A percentile compares a stretch with the other conserved stretches of the same genome.
These are phyloP conservation scores for Philopotamus ludificatus DNA, from an alignment of 1,140 invertebrate genomes.

Conservation along the genomic window DNA sequence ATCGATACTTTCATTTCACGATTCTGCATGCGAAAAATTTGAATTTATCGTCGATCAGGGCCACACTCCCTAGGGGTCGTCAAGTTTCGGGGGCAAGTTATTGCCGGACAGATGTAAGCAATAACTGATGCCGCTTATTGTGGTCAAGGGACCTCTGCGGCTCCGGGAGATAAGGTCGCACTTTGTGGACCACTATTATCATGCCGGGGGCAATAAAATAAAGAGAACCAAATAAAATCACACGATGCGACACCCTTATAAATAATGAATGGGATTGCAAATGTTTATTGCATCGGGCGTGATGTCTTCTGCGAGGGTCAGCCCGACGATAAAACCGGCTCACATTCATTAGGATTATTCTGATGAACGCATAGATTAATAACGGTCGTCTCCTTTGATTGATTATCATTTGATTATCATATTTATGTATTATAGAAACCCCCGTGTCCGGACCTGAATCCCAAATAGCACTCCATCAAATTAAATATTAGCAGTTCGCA, in stretches of 20 bases:
- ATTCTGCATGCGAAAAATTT: too few relatives aligned
- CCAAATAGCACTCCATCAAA: too few relatives aligned
- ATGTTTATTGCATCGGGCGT: conserved; percentile 28
- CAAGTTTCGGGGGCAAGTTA: conserved; percentile 36
- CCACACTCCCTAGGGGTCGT: conserved; percentile 21
- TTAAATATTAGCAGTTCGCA: too few relatives aligned
- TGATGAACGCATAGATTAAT: too few relatives aligned
- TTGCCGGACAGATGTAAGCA: conserved; percentile 38
- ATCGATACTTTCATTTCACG: too few relatives aligned
- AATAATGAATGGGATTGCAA: conserved; percentile 40
- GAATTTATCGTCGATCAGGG: neutral
- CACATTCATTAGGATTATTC: too few relatives aligned
- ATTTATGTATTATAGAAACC: too few relatives aligned
- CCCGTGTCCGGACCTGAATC: too few relatives aligned
- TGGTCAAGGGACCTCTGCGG: conserved; percentile 30
- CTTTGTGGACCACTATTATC: conserved; percentile 34
- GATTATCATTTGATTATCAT: too few relatives aligned
- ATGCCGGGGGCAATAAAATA: conserved; percentile 36
- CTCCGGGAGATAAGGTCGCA: conserved; percentile 35
- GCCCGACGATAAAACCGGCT: too few relatives aligned
- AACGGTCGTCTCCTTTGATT: too few relatives aligned
- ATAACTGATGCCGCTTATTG: conserved; percentile 42
- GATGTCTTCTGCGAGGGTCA: neutral
- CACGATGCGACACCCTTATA: conserved; percentile 35
- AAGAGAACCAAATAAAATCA: conserved; percentile 37